phyloP scores from a whole-genome alignment of 2,113 vertebrate species.

The Petromus typicus region DNA sequence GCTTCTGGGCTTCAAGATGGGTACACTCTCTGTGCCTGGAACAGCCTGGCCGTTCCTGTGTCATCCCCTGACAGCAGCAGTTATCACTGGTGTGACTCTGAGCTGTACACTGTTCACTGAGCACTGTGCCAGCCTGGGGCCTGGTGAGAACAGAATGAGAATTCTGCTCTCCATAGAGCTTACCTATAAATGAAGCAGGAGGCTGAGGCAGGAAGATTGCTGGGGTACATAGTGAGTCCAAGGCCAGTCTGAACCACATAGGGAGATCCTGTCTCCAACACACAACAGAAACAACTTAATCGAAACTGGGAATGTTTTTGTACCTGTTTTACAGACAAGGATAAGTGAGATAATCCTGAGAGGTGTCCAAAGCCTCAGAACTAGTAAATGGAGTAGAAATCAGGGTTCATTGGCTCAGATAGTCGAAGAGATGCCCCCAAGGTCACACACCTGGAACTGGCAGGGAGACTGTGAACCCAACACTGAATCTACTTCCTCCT shows the following conservation, averaged over 20 bases:
- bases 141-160: background rate
- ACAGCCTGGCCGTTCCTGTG: background rate
- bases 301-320: background rate
- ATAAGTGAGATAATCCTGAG: background rate
- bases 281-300: background rate
- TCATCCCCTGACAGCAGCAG: background rate
- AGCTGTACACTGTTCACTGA: rapidly evolving
- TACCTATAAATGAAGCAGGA: background rate
- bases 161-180: background rate
- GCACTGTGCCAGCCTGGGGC: background rate
- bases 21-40: background rate
- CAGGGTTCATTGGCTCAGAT: background rate
- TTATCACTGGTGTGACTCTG: background rate
- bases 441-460: background rate
- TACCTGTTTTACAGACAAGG: background rate
- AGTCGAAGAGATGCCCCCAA: background rate
- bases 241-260: background rate
- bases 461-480: background rate
- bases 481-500: background rate
- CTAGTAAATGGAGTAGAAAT: background rate
- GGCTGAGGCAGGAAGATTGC: background rate
- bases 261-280: background rate
- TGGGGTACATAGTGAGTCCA: no score
- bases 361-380: background rate
- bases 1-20: no score